A percentile compares a stretch with the other conserved stretches of the same genome.
Evolutionary conservation across 2,113 vertebrate species (phyloP).

Genomic region (Calypte anna): DNA sequence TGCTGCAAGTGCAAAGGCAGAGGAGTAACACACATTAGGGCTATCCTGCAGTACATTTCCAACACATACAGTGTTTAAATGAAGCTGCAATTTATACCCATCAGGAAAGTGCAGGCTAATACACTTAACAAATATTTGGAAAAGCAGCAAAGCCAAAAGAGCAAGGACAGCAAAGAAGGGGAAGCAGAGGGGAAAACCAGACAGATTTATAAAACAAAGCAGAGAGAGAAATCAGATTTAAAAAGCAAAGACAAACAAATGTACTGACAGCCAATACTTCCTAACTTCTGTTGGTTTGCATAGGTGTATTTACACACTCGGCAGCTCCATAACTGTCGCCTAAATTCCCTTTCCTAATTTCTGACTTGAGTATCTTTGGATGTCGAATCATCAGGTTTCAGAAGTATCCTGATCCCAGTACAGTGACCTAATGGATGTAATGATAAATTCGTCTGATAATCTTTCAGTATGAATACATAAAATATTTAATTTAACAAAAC

Average conservation of each 20-base stretch:
- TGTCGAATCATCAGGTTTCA: not conserved
- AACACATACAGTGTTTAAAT: not conserved
- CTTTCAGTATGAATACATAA: not conserved
- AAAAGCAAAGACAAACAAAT: not conserved
- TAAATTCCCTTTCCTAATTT: not conserved
- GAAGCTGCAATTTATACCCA: not conserved
- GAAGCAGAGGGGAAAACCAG: not conserved
- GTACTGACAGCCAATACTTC: not conserved
- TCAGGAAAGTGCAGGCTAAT: not conserved
- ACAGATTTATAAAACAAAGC: not conserved
- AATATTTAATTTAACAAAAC: not conserved
- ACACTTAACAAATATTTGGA: not conserved
- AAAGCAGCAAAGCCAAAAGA: not conserved
- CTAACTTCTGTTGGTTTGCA: not conserved
- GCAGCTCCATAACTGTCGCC: accelerated
- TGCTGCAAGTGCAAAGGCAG: not conserved
- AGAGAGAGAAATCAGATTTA: no score
- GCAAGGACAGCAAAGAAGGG: not conserved
- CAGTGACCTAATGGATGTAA: not conserved
- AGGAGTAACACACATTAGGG: accelerated
- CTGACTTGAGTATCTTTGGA: not conserved
- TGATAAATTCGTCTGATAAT: not conserved
- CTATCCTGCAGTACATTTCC: not conserved
- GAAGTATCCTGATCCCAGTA: not conserved
- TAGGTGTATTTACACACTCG: not conserved